Evolutionary conservation across 2,113 vertebrate genomes (phyloP).

Genomic region (Pipa parva): DNA sequence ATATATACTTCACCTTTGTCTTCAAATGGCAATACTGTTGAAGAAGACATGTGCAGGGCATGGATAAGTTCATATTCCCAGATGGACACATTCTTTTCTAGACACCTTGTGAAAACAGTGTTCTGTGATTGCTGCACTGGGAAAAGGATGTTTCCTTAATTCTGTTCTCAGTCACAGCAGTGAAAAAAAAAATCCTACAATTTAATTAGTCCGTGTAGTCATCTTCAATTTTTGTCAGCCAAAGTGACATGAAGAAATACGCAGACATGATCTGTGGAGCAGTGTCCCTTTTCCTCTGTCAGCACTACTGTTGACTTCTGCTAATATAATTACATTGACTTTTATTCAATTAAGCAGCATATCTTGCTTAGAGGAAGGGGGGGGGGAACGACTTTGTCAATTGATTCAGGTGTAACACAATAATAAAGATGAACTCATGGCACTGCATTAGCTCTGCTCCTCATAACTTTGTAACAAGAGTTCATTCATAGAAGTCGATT

Average conservation of each 20-base stretch:
- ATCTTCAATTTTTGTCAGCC: slow-evolving; percentile 70
- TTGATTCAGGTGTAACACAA: slow-evolving; percentile 98
- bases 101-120: slow-evolving; percentile 53
- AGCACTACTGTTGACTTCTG: slow-evolving; percentile 83
- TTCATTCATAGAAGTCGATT: slow-evolving; percentile 78
- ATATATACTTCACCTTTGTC: no score
- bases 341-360: slow-evolving; percentile 99
- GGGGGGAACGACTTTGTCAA: slow-evolving; percentile 89
- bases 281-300: slow-evolving; percentile 86
- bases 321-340: slow-evolving; percentile 96
- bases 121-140: slow-evolving; percentile 53
- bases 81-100: slow-evolving; percentile 49
- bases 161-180: slow-evolving; percentile 67
- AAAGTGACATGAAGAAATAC: slow-evolving; percentile 73
- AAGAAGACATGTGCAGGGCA: slow-evolving; percentile 44
- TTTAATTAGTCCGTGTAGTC: slow-evolving; percentile 69
- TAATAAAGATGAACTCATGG: slow-evolving; percentile 93
- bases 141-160: slow-evolving; percentile 57
- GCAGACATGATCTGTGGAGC: slow-evolving; percentile 64
- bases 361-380: slow-evolving; percentile 58
- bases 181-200: slow-evolving; percentile 65
- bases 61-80: slow-evolving; percentile 37
- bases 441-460: slow-evolving; percentile 88
- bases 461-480: slow-evolving; percentile 70
- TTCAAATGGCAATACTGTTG: no score